phyloP scores from a whole-genome alignment of 2,113 vertebrate species.

The Pelusios castaneus region DNA sequence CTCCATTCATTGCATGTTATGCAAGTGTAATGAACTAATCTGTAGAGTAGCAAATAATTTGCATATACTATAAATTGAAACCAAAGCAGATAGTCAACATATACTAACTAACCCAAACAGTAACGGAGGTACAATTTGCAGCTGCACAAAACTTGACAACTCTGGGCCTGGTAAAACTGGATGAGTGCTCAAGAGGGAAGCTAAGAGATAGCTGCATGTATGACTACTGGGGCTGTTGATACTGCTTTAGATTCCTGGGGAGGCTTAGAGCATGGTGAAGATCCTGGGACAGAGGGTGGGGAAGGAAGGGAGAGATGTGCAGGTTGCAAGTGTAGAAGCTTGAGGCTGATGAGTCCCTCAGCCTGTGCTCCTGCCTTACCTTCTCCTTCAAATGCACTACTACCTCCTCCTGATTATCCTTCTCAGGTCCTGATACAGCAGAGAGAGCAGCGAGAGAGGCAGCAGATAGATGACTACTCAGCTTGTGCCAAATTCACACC shows the following conservation, averaged over 20 bases:
- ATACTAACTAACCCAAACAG: not conserved
- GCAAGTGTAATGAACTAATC: not conserved
- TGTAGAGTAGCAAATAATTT: not conserved
- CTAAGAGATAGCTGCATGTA: not conserved
- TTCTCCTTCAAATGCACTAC: not conserved
- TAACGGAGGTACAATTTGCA: not conserved
- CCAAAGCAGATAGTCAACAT: not conserved
- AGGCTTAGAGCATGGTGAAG: not conserved
- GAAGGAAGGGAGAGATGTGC: not conserved
- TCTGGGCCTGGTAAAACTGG: not conserved
- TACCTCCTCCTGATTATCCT: not conserved
- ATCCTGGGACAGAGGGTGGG: not conserved
- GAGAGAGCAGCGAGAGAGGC: not conserved
- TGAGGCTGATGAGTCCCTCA: not conserved
- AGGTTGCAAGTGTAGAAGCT: not conserved
- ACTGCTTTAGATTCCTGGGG: not conserved
- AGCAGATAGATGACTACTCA: not conserved
- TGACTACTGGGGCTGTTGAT: not conserved
- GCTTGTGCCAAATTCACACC: not conserved
- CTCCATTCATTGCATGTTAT: not conserved
- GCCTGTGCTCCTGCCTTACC: not conserved
- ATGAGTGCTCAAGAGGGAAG: rapidly evolving
- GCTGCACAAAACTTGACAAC: not conserved
- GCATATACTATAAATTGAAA: not conserved
- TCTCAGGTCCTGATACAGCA: not conserved